A percentile compares a stretch with the other conserved stretches of the same genome.
Conservation (phyloP, 2,888 invertebrate genomes). For the Oscheius onirici region DNA sequence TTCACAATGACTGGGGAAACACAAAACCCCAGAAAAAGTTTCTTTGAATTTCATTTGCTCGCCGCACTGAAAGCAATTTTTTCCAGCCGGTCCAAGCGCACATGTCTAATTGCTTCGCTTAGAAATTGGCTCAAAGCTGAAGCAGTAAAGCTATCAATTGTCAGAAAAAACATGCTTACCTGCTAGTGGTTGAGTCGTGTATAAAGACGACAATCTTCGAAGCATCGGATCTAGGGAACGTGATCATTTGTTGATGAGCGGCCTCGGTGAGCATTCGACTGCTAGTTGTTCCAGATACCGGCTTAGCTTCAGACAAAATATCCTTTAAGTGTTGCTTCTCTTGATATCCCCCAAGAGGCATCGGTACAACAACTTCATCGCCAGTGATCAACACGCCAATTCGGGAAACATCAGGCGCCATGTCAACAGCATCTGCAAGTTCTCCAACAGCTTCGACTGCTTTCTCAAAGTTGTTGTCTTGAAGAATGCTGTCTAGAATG, state of each 20-base stretch:
- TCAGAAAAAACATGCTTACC: conserved; percentile 29
- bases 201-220: conserved; percentile 6
- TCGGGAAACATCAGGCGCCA: conserved; percentile 57
- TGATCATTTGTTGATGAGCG: conserved; percentile 55
- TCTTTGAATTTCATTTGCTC: no score
- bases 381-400: conserved; percentile 55
- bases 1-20: no score
- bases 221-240: conserved; percentile 48
- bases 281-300: conserved; percentile 9
- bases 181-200: conserved; percentile 2
- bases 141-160: no score
- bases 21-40: no score
- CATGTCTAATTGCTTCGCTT: no score
- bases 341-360: conserved; percentile 64
- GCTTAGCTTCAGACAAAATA: background rate
- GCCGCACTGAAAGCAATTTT: no score
- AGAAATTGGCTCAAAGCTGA: no score
- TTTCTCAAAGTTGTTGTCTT: background rate
- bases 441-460: conserved; percentile 8
- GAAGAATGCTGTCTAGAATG: conserved; percentile 13
- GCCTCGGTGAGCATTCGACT: conserved; percentile 46
- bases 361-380: conserved; percentile 53
- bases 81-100: no score
- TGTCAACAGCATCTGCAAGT: conserved; percentile 47
- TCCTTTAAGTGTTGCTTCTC: conserved; percentile 54